Base-by-base conservation (phyloP, 2,113 vertebrate species). In the Ornithorhynchus anatinus region DNA sequence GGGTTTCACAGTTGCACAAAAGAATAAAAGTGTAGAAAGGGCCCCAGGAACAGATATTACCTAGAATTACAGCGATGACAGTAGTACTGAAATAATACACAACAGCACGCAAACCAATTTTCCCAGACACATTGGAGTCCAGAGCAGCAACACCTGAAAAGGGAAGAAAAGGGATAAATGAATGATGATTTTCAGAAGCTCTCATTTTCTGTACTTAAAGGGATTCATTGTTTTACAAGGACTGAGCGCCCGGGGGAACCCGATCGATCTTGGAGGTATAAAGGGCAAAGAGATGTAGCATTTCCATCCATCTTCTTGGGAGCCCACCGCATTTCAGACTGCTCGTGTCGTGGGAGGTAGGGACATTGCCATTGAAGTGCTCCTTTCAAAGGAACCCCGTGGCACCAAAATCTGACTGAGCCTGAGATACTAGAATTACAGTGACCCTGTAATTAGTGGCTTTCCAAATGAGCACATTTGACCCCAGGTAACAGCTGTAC, bases 1-100 rank as follows among this genome's bases (percentile, higher is more conserved):
- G 20, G 74, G 33, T 66, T 38, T 67, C 23, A 5, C 23, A 77
- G 45, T 50, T 44, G 23, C 0, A 59, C 2, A 38, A 23, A 47
- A 19, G 15, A 73, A 40, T 23, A 72, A 72, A 53, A n/a, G 47
- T 59, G 66, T 3, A 72, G 25, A 60, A 59, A n/a, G n/a, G n/a
- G n/a, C n/a, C n/a, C n/a, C 33, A 10, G 29, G 11, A 47, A 65
- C 27, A 68, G 33, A 52, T 23, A 61, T 93, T 92, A 99, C 98
- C 98, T 22, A 99, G 89, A 79, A 98, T 89, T 25, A 99, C 98
- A 20, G 98, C 98, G 40, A 97, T 93, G 76, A 94, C 64, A 7
- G 98, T 99, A 40, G 98, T 99, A 79, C 92, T 94, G 84, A 99
- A 92, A 82, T 99, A 99, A 90, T 99, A 99, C 2, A 96, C 6